A percentile compares a stretch with the other conserved stretches of the same genome.
Evolutionary conservation across 53 echinoderm and acorn worm species (phyloP).

Genomic region (Stichopus horrens): DNA sequence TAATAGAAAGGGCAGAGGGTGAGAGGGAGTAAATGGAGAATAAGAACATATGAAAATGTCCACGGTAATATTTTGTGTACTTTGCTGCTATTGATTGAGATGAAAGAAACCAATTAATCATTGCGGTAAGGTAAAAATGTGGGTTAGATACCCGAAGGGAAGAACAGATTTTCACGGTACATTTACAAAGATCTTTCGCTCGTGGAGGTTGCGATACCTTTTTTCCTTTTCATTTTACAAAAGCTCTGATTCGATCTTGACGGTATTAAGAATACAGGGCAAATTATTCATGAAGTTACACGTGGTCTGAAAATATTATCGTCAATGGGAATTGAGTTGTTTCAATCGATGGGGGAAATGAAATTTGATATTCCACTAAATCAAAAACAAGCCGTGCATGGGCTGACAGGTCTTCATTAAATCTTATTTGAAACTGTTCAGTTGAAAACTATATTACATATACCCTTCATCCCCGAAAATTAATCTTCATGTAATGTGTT

Average conservation of each 20-base stretch:
- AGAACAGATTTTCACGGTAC: background rate
- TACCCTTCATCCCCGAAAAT: no score
- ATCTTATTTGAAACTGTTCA: no score
- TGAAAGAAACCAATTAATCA: background rate
- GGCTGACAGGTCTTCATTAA: no score
- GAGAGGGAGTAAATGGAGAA: background rate
- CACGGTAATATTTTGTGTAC: background rate
- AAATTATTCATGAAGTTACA: background rate
- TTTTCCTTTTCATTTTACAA: no score
- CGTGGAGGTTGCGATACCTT: background rate
- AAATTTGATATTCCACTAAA: background rate
- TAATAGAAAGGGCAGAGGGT: background rate
- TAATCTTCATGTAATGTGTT: no score
- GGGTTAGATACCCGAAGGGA: slow-evolving; percentile 13
- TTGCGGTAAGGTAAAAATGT: slow-evolving; percentile 13
- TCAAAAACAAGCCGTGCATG: background rate
- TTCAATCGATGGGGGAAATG: no score
- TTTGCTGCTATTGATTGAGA: background rate
- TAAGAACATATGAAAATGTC: slow-evolving; percentile 1
- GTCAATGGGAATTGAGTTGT: background rate
- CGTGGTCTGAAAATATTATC: background rate
- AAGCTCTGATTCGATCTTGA: no score
- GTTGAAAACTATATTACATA: no score
- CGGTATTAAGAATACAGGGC: background rate
- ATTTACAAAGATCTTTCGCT: background rate